phyloP scores from a whole-genome alignment of 37 sponge, comb jelly and placozoan species.

The Crambe crambe region DNA sequence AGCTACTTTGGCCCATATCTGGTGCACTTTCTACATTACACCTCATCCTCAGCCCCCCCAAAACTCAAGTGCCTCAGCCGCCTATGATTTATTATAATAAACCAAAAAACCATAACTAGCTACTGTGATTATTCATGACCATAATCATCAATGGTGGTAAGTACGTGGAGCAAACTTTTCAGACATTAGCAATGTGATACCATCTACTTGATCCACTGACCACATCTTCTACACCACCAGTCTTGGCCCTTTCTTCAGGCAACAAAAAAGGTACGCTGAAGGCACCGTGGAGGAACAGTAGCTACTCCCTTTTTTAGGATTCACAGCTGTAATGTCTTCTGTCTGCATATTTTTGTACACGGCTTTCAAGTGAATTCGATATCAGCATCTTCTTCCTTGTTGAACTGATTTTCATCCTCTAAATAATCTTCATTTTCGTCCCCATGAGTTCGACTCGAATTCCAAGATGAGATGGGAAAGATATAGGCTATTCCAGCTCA shows the following conservation, averaged over 20 bases:
- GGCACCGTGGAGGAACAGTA: neutral
- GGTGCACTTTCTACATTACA: no score
- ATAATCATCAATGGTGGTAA: neutral
- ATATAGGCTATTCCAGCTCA: conserved; percentile 23
- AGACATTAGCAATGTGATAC: neutral
- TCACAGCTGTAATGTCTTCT: neutral
- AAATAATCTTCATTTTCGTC: conserved; percentile 1
- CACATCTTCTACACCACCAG: neutral
- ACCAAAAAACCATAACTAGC: no score
- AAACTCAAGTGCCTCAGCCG: no score
- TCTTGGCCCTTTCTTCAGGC: no score
- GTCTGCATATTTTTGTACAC: no score
- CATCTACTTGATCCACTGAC: neutral
- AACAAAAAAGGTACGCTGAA: neutral
- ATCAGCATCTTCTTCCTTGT: neutral
- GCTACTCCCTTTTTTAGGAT: neutral
- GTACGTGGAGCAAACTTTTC: conserved; percentile 10
- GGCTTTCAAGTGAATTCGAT: conserved; percentile 1
- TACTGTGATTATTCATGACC: no score
- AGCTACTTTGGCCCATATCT: no score
- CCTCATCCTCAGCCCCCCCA: no score
- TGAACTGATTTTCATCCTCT: neutral
- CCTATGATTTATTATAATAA: no score
- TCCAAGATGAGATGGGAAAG: neutral
- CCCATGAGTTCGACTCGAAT: conserved; percentile 8